Percentiles rank a stretch among this genome's conserved stretches.
Evolutionary conservation across 2,113 vertebrate genomes (phyloP).

Genomic region (Amblyopsis rosae): DNA sequence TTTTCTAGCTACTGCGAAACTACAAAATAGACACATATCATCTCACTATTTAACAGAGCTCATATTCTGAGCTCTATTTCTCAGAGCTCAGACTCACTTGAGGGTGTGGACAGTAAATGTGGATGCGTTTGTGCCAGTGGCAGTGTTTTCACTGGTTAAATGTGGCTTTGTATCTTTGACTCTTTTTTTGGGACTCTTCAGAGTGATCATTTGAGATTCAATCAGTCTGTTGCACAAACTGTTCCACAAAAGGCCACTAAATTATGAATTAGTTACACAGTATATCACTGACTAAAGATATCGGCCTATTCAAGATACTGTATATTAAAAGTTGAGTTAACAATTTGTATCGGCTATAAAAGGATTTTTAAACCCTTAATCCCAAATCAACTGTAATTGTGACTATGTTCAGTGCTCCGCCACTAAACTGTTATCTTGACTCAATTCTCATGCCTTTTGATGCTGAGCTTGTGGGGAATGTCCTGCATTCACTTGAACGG

Average conservation of each 20-base stretch:
- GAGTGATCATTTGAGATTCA: background rate
- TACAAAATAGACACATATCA: conserved; percentile 47
- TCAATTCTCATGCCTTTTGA: background rate
- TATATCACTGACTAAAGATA: background rate
- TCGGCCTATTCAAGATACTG: too few relatives aligned
- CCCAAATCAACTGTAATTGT: background rate
- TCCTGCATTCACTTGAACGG: background rate
- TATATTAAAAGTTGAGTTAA: too few relatives aligned
- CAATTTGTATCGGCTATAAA: background rate
- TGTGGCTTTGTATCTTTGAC: background rate
- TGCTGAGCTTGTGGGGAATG: background rate
- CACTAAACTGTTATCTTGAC: conserved; percentile 1
- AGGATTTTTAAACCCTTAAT: background rate
- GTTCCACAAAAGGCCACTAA: background rate
- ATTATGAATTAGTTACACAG: background rate
- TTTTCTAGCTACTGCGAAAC: conserved; percentile 45
- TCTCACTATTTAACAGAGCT: conserved; percentile 35
- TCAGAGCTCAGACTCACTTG: conserved; percentile 4
- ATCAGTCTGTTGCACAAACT: background rate
- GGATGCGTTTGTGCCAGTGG: background rate
- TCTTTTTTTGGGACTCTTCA: background rate
- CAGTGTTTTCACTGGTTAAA: background rate
- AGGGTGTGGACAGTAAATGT: conserved; percentile 4
- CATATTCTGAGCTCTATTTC: too few relatives aligned
- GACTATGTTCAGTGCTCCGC: background rate